These are phyloP conservation scores for Orchesella cincta DNA, from an alignment of 1,140 invertebrate genomes.

Conservation along the genomic window DNA sequence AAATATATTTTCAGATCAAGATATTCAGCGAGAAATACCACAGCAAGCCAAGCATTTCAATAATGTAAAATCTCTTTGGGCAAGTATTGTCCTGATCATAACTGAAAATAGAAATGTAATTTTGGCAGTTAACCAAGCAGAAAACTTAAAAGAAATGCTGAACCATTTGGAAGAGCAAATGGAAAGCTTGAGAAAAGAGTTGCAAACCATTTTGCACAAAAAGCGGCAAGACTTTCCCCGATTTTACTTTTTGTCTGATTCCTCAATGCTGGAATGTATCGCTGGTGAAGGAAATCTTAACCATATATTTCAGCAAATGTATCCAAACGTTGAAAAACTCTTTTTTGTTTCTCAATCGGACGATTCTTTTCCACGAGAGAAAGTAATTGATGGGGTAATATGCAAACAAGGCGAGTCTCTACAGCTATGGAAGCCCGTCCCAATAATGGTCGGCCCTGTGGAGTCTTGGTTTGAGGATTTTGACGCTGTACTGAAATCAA, in stretches of 20 bases:
- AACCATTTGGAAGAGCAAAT: background rate
- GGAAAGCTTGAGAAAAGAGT: background rate
- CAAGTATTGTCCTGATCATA: background rate
- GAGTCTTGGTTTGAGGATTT: background rate
- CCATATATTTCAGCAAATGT: too few species aligned
- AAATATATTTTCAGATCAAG: background rate
- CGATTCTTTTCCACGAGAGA: too few species aligned
- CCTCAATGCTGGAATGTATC: background rate
- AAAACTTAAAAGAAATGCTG: background rate
- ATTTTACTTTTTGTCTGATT: conserved; percentile 3
- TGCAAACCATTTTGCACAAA: background rate
- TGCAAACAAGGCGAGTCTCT: too few species aligned
- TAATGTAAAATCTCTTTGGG: background rate
- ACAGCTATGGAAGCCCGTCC: background rate
- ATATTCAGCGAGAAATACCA: background rate
- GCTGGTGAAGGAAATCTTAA: background rate
- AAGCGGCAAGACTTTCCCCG: background rate
- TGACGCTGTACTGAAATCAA: background rate
- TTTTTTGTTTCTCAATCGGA: too few species aligned
- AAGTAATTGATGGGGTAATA: too few species aligned
- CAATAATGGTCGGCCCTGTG: background rate
- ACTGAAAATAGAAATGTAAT: background rate
- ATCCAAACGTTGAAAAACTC: too few species aligned
- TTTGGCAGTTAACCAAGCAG: background rate
- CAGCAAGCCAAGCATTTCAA: background rate